phyloP scores from a whole-genome alignment of 2,888 invertebrate genomes.

The Hyalella azteca region DNA sequence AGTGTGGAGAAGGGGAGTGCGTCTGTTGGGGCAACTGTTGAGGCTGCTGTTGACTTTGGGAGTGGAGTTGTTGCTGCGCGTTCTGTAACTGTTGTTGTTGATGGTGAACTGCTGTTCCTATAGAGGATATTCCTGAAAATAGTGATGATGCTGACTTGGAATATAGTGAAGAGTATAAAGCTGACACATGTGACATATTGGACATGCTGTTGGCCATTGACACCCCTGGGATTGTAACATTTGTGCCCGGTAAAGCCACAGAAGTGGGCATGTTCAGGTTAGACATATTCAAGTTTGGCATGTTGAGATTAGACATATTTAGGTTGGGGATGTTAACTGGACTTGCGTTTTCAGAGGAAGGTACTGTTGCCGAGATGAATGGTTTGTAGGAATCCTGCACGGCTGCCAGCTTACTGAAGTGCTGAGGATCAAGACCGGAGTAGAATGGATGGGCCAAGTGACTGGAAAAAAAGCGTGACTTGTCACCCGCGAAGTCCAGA shows the following conservation, averaged over 20 bases:
- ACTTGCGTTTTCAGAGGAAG: conserved; percentile 74
- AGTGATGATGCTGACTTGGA: conserved; percentile 60
- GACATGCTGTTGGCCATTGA: conserved; percentile 47
- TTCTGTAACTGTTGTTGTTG: conserved; percentile 70
- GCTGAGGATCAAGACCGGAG: conserved; percentile 56
- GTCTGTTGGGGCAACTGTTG: conserved; percentile 20
- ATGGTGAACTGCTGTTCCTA: conserved; percentile 62
- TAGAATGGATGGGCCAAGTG: conserved; percentile 55
- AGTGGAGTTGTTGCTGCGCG: conserved; percentile 65
- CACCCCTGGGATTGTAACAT: conserved; percentile 3
- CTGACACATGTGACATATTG: conserved; percentile 55
- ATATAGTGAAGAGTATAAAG: conserved; percentile 75
- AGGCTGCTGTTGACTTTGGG: not conserved
- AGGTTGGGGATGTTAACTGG: conserved; percentile 64
- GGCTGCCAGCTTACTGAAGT: conserved; percentile 55
- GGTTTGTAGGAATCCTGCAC: conserved; percentile 69
- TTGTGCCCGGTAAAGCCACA: not conserved
- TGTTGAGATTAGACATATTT: conserved; percentile 14
- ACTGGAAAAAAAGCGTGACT: conserved; percentile 67
- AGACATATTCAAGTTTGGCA: conserved; percentile 37
- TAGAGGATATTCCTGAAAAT: conserved; percentile 52
- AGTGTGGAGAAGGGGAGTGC: conserved; percentile 72
- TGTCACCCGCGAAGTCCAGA: conserved; percentile 65
- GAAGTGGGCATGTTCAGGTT: conserved; percentile 28
- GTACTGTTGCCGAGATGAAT: conserved; percentile 70